phyloP scores from a whole-genome alignment of 2,797 vertebrate genomes.

The Acanthiza pusilla region DNA sequence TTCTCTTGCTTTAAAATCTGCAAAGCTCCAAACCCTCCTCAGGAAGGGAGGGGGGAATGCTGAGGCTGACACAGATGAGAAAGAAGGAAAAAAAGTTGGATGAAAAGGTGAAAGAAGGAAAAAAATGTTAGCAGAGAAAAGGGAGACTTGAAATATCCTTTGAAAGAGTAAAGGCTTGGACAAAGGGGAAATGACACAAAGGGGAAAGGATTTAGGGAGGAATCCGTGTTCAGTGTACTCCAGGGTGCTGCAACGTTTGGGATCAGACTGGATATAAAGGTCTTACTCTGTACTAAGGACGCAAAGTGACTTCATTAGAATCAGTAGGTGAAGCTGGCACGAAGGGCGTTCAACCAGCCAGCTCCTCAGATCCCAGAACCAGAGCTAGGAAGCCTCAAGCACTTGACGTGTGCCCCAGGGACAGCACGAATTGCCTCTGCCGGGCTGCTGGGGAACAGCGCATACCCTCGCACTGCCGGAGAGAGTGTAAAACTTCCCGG shows the following conservation, averaged over 20 bases:
- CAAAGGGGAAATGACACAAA: background rate
- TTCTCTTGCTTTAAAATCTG: background rate
- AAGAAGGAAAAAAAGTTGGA: background rate
- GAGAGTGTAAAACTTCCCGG: fast-evolving
- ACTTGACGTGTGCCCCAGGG: fast-evolving
- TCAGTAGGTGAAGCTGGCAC: background rate
- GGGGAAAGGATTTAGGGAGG: background rate
- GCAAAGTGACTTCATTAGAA: background rate
- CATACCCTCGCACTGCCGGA: fast-evolving
- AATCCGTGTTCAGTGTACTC: background rate
- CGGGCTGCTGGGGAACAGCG: fast-evolving
- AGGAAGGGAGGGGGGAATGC: background rate
- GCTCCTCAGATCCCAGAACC: background rate
- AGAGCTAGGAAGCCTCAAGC: background rate
- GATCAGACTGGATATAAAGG: background rate
- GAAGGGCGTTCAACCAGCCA: background rate
- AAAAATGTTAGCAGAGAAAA: background rate
- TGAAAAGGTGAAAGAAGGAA: background rate
- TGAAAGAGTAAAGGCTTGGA: background rate
- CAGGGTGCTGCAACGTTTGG: fast-evolving
- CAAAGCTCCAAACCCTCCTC: background rate
- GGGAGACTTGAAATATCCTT: background rate
- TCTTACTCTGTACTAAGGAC: background rate
- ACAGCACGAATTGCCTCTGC: fast-evolving
- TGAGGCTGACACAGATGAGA: background rate